Conservation (phyloP, 1,140 invertebrate species). For the Streblospio benedicti region DNA sequence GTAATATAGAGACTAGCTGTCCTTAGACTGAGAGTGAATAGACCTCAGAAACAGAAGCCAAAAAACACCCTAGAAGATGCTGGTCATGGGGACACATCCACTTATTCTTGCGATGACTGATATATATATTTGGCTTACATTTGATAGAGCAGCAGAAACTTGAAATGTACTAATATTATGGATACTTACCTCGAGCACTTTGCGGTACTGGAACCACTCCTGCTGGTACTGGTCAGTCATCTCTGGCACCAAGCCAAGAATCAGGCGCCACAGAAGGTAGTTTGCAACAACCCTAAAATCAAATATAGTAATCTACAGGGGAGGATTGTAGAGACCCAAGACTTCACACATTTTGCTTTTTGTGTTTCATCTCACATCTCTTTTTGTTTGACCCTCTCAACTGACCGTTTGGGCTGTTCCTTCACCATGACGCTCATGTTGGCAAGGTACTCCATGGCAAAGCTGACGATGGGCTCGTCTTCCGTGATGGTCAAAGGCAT, state of each 20-base stretch:
- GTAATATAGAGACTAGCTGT: not conserved
- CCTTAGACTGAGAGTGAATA: not conserved
- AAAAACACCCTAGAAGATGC: too few relatives aligned
- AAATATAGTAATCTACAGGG: not conserved
- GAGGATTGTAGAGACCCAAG: not conserved
- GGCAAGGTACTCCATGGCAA: slow-evolving; percentile 70
- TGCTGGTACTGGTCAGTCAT: slow-evolving; percentile 73
- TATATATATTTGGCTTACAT: too few relatives aligned
- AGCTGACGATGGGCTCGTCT: slow-evolving; percentile 67
- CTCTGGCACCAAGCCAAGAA: slow-evolving; percentile 69
- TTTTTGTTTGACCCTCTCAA: too few relatives aligned
- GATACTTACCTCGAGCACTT: slow-evolving; percentile 64
- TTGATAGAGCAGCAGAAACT: too few relatives aligned
- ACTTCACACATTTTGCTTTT: slow-evolving; percentile 49
- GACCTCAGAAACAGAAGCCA: too few relatives aligned
- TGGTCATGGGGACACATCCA: too few relatives aligned
- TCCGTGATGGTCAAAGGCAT: slow-evolving; percentile 57
- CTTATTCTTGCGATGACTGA: too few relatives aligned
- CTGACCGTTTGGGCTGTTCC: too few relatives aligned
- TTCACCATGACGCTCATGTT: slow-evolving; percentile 68
- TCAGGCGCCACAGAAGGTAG: slow-evolving; percentile 72
- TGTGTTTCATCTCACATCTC: slow-evolving; percentile 58
- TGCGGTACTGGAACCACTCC: slow-evolving; percentile 66
- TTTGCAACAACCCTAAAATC: slow-evolving; percentile 64
- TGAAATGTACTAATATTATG: too few relatives aligned